Evolutionary conservation across 2,888 invertebrate genomes (phyloP).

Genomic region (Parthenolecanium corni): DNA sequence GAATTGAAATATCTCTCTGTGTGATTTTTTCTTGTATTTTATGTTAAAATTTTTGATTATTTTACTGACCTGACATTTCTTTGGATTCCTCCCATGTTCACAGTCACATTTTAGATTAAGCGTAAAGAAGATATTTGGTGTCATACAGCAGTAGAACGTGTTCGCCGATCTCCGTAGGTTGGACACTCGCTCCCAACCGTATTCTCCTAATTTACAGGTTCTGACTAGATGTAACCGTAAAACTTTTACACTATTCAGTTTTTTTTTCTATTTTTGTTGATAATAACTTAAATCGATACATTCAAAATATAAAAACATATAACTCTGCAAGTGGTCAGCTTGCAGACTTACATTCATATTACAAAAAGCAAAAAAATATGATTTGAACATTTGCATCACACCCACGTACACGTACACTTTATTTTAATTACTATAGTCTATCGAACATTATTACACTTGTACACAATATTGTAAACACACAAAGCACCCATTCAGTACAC

Average conservation of each 20-base stretch:
- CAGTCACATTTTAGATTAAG: slow-evolving; percentile 22
- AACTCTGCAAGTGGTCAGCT: no score
- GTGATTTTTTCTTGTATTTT: slow-evolving; percentile 9
- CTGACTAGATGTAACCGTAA: slow-evolving; percentile 22
- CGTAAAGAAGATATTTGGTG: slow-evolving; percentile 18
- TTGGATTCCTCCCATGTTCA: slow-evolving; percentile 27
- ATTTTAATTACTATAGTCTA: no score
- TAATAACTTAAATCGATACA: background rate
- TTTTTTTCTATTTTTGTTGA: background rate
- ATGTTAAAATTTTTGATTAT: slow-evolving; percentile 22
- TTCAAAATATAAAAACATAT: no score
- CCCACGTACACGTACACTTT: slow-evolving; percentile 1
- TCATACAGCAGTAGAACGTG: slow-evolving; percentile 15
- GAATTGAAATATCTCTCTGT: background rate
- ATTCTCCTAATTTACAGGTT: slow-evolving; percentile 22
- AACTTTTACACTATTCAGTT: slow-evolving; percentile 23
- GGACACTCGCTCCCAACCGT: slow-evolving; percentile 21
- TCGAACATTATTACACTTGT: no score
- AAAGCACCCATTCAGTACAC: background rate
- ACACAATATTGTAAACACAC: no score
- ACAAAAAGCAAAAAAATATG: background rate
- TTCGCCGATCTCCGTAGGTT: slow-evolving; percentile 21
- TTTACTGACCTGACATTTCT: slow-evolving; percentile 27
- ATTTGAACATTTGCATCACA: background rate
- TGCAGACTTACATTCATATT: background rate